phyloP scores from a whole-genome alignment of 2,113 vertebrate genomes.

The Oreotragus oreotragus region DNA sequence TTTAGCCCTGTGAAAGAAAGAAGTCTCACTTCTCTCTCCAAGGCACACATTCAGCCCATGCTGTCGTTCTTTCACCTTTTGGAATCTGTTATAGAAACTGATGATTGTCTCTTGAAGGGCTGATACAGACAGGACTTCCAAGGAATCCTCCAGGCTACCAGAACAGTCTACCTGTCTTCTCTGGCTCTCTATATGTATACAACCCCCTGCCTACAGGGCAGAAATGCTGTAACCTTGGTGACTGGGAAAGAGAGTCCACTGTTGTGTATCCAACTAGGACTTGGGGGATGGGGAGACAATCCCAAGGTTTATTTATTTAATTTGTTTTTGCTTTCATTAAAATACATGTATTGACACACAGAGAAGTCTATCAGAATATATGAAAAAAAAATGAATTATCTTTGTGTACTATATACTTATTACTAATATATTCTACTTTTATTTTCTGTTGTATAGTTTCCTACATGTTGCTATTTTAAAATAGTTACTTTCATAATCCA shows the following conservation, averaged over 20 bases:
- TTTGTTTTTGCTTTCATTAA: background rate
- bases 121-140: background rate
- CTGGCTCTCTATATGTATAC: background rate
- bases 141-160: background rate
- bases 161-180: background rate
- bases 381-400: background rate
- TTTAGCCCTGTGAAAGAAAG: background rate
- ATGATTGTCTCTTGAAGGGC: background rate
- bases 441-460: background rate
- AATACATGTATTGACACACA: background rate
- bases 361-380: background rate
- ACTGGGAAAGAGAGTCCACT: background rate
- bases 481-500: background rate
- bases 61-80: background rate
- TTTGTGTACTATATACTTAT: background rate
- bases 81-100: background rate
- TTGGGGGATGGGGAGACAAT: background rate
- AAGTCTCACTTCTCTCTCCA: background rate
- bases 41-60: background rate
- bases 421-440: background rate
- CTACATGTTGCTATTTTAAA: background rate
- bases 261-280: background rate
- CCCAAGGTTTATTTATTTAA: background rate
- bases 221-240: background rate
- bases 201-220: background rate